Evolutionary conservation across 2,888 invertebrate species (phyloP).

Genomic region (Lasioglossum malachurum): DNA sequence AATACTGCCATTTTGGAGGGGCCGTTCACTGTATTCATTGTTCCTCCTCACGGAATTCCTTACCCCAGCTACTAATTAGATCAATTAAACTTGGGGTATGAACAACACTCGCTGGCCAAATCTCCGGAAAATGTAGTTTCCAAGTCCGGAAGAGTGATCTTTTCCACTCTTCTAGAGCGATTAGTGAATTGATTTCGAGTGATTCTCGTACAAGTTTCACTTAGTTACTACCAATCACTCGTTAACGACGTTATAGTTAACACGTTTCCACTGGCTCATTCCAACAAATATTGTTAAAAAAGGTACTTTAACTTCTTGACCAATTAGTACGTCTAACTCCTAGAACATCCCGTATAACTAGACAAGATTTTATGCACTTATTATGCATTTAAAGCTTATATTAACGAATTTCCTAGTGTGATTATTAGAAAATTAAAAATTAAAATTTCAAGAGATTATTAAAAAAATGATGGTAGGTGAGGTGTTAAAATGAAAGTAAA

Average conservation of each 20-base stretch:
- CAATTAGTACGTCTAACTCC: too few species aligned
- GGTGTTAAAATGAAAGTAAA: neutral
- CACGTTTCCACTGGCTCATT: too few species aligned
- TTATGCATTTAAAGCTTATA: too few species aligned
- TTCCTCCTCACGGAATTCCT: constrained; percentile 1
- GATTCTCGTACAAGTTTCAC: too few species aligned
- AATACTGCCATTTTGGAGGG: constrained; percentile 40
- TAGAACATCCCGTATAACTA: too few species aligned
- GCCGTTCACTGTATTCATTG: constrained; percentile 39
- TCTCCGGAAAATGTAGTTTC: neutral
- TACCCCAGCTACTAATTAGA: constrained; percentile 12
- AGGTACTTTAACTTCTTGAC: too few species aligned
- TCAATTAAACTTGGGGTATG: constrained; percentile 3
- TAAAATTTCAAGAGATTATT: neutral
- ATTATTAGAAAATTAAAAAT: neutral
- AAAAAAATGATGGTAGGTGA: neutral
- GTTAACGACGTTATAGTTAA: too few species aligned
- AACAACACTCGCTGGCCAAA: neutral
- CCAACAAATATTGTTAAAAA: too few species aligned
- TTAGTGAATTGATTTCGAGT: neutral
- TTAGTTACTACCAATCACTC: too few species aligned
- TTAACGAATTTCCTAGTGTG: neutral
- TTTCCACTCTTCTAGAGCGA: neutral
- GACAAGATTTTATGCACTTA: too few species aligned
- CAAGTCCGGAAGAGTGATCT: neutral